A percentile compares a stretch with the other conserved stretches of the same genome.
These are phyloP conservation scores for Acleris emargana DNA, from an alignment of 2,888 invertebrate genomes.

Conservation along the genomic window DNA sequence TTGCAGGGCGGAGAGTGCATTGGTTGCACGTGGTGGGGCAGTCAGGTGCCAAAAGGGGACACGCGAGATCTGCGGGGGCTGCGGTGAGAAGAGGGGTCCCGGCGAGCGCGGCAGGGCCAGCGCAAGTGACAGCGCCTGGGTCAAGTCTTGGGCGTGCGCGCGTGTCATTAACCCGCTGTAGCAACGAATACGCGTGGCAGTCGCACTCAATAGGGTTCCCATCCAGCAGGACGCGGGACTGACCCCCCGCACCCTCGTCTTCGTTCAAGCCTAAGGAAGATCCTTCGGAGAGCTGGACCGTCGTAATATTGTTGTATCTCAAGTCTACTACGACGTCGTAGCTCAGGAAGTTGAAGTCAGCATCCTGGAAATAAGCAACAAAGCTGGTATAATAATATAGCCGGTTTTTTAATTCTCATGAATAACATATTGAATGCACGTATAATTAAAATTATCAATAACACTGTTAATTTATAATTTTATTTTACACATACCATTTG, in stretches of 20 bases:
- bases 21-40: conserved; percentile 26
- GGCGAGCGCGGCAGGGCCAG: conserved; percentile 36
- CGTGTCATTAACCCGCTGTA: conserved; percentile 35
- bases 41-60: conserved; percentile 33
- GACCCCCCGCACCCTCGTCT: conserved; percentile 5
- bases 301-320: conserved; percentile 23
- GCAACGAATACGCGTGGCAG: conserved; percentile 48
- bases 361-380: conserved; percentile 16
- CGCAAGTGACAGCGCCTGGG: conserved; percentile 15
- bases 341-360: conserved; percentile 23
- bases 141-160: conserved; percentile 8
- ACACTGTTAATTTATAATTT: too few species aligned
- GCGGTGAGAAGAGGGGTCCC: conserved; percentile 39
- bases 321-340: conserved; percentile 15
- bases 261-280: not conserved
- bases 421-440: too few species aligned
- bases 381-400: too few species aligned
- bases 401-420: too few species aligned
- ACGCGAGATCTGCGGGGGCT: conserved; percentile 37
- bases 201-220: conserved; percentile 55
- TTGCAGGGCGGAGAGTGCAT: conserved; percentile 34
- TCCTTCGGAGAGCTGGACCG: conserved; percentile 10
- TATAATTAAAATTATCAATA: too few species aligned
- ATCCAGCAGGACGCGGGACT: conserved; percentile 43
- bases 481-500: too few species aligned